Evolutionary conservation across 2,797 vertebrate species (phyloP).

Genomic region (Percopsis omiscomaycus): DNA sequence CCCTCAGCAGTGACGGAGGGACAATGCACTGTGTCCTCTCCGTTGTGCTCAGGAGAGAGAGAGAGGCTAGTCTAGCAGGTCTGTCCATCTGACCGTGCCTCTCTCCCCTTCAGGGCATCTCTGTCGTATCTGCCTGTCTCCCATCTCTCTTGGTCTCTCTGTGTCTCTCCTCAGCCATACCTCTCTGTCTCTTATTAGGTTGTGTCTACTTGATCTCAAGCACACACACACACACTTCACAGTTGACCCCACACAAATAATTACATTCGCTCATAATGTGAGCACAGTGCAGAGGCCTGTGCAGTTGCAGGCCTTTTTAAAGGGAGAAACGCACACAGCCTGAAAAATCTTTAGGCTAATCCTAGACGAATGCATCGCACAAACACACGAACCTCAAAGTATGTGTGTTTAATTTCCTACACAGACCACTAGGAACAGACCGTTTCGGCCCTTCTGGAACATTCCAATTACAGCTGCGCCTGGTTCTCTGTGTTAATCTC

Average conservation of each 20-base stretch:
- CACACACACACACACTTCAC: conserved; percentile 10
- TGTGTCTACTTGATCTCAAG: background rate
- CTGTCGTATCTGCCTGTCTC: background rate
- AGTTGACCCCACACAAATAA: conserved; percentile 30
- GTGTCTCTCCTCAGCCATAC: background rate
- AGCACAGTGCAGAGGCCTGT: conserved; percentile 36
- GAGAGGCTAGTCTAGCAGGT: background rate
- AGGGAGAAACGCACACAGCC: no score
- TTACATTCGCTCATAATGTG: conserved; percentile 2
- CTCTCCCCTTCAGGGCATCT: background rate
- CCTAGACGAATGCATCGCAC: no score
- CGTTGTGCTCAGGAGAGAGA: background rate
- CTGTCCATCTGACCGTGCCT: background rate
- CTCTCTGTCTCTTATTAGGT: background rate
- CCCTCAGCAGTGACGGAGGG: background rate
- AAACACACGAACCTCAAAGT: no score
- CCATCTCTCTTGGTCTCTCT: conserved; percentile 16
- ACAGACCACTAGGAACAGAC: no score
- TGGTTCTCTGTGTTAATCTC: no score
- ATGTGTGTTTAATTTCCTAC: no score
- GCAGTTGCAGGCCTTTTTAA: background rate
- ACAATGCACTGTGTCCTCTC: background rate
- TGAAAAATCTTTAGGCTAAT: no score
- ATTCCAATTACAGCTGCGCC: no score
- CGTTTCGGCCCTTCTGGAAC: no score